Conservation (phyloP, 1,140 invertebrate genomes). For the Drosophila parvula region DNA sequence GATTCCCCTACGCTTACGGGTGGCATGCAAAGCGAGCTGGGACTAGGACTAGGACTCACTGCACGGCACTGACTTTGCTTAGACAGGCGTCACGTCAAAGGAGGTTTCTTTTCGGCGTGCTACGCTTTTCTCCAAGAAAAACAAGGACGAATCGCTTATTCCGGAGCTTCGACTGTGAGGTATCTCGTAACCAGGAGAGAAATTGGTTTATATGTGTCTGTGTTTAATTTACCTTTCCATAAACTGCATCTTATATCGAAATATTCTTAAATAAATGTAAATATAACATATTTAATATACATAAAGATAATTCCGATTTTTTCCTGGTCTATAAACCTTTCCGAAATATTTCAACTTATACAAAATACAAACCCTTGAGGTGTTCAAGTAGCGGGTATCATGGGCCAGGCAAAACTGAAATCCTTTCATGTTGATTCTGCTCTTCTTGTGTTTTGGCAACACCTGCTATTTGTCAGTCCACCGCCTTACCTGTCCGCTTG, state of each 20-base stretch:
- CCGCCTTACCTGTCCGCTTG: neutral
- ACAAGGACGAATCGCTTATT: neutral
- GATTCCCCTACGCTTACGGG: constrained; percentile 6
- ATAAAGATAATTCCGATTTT: neutral
- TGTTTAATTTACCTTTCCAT: neutral
- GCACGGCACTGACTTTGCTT: constrained; percentile 37
- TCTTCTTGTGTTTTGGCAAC: constrained; percentile 45
- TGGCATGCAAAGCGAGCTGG: constrained; percentile 5
- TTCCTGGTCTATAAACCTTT: neutral
- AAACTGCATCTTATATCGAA: neutral
- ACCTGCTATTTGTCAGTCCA: constrained; percentile 64
- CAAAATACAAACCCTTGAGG: neutral
- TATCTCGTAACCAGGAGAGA: neutral
- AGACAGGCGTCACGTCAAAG: constrained; percentile 42
- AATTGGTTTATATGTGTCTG: neutral
- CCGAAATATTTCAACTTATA: too few species aligned
- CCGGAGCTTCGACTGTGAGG: neutral
- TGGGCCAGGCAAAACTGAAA: constrained; percentile 16
- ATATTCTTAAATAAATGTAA: neutral
- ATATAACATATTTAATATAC: neutral
- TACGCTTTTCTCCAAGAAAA: constrained; percentile 12
- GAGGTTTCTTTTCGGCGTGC: constrained; percentile 11
- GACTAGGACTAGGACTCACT: constrained; percentile 18
- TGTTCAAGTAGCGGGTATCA: constrained; percentile 4
- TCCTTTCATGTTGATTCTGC: constrained; percentile 56